Evolutionary conservation across 2,797 vertebrate genomes (phyloP), one percentile per base, ranked within the genome.

Genomic region (Platalea minor): DNA sequence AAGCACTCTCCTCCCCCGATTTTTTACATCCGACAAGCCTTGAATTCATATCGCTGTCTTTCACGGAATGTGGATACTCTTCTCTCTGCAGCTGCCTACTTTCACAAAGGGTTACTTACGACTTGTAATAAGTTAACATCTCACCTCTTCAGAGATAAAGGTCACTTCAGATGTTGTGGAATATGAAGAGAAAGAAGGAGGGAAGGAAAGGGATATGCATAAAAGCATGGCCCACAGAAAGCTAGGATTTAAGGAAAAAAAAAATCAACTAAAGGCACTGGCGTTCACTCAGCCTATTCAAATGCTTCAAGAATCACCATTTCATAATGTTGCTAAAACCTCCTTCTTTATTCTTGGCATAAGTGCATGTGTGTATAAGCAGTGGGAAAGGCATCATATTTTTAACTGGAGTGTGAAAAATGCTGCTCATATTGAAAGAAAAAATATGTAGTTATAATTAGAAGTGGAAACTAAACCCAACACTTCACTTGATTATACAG

Each of bases 391-490:
- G 60, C 39, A 75, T 41, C 43, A 14, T 65, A 91, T 48, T 82
- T 89, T 95, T 80, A 91, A 78, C 5, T 89, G 53, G 41, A 83
- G 76, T 86, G 68, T 74, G 68, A 92, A 89, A 90, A 78, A 93
- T 53, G 24, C 46, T 87, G 67, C 11, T 93, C 68, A 95, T 19
- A 95, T 19, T 93, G 74, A 91, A 91, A 88, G 9, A 56, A 93
- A 70, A 68, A 85, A 24, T 20, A 82, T 1, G 4, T n/a, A 76
- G 48, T 35, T 96, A 85, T 65, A 94, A 90, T 78, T 79, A 85
- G 81, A 91, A 89, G 18, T 64, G 60, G 56, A 95, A 97, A 83
- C 45, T 65, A 94, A 87, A 96, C 28, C 68, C 41, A 95, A 69
- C 28, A 37, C 19, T 90, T 80, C 56, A 75, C 45, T 85, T 50